Conservation (phyloP, 2,113 vertebrate species). For the Pachyramphus minor region DNA sequence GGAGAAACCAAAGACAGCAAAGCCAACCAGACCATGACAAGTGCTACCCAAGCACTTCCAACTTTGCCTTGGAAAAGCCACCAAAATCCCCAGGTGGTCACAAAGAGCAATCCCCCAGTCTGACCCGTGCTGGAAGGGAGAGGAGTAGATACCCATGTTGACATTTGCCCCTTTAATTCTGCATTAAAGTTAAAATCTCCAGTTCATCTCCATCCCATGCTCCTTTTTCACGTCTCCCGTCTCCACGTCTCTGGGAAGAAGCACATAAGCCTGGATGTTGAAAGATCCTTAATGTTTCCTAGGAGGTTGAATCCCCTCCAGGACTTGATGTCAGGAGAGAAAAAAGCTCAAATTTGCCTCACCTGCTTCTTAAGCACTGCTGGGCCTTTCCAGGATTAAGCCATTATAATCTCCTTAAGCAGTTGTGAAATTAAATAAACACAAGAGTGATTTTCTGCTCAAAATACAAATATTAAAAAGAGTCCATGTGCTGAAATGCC, state of each 20-base stretch:
- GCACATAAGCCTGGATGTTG: constrained; percentile 4
- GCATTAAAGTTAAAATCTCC: not conserved
- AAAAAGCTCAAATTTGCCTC: not conserved
- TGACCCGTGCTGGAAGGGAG: not conserved
- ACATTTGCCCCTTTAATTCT: not conserved
- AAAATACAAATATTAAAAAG: not conserved
- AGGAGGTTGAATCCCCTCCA: not conserved
- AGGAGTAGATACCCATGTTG: not conserved
- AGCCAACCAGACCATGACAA: fast-evolving
- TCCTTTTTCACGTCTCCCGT: not conserved
- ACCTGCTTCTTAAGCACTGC: not conserved
- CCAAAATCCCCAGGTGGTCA: fast-evolving
- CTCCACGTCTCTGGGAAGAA: not conserved
- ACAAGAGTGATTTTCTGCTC: not conserved
- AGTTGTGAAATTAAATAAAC: not conserved
- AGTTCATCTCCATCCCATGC: not conserved
- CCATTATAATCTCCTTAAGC: not conserved
- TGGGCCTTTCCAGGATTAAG: not conserved
- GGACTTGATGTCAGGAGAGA: not conserved
- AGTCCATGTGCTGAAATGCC: not conserved
- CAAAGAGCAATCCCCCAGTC: not conserved
- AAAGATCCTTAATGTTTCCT: not conserved
- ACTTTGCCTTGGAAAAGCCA: not conserved
- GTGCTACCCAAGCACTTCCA: not conserved
- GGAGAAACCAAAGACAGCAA: not conserved